A percentile compares a stretch with the other conserved stretches of the same genome.
Evolutionary conservation across 2,888 invertebrate species (phyloP).

Genomic region (Ganaspis brasiliensis): DNA sequence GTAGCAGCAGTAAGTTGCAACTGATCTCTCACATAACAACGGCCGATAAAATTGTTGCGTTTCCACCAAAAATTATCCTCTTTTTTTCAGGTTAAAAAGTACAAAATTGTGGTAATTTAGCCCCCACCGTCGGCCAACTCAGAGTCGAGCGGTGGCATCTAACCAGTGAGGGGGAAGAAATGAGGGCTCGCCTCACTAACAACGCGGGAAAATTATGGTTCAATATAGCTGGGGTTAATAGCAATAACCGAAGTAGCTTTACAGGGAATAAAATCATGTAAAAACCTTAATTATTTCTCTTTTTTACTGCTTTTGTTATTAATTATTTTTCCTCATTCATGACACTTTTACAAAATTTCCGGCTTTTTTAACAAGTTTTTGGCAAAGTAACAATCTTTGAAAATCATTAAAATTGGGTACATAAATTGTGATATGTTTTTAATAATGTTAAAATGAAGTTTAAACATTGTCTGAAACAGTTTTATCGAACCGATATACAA

Average conservation of each 20-base stretch:
- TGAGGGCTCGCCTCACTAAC: constrained; percentile 66
- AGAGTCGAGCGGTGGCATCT: constrained; percentile 48
- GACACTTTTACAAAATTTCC: no score
- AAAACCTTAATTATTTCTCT: background rate
- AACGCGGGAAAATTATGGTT: constrained; percentile 73
- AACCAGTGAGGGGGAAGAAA: constrained; percentile 52
- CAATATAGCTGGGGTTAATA: constrained; percentile 71
- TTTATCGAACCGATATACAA: constrained; percentile 29
- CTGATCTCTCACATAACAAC: constrained; percentile 80
- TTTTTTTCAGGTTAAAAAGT: constrained; percentile 78
- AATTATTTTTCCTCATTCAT: background rate
- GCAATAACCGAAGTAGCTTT: constrained; percentile 65
- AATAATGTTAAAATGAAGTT: background rate
- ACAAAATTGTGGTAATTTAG: constrained; percentile 80
- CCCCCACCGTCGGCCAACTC: constrained; percentile 68
- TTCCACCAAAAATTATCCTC: constrained; percentile 80
- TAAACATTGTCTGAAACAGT: background rate
- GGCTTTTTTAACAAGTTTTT: no score
- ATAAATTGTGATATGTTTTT: no score
- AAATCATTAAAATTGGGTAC: no score
- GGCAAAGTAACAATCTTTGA: background rate
- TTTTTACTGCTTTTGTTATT: background rate
- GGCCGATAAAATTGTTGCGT: constrained; percentile 80
- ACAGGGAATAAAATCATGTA: constrained; percentile 52
- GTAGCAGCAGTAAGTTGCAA: constrained; percentile 78